Evolutionary conservation across 2,797 vertebrate species (phyloP), one percentile per base, ranked within the genome.

Genomic region (Hippopotamyrus pictus): DNA sequence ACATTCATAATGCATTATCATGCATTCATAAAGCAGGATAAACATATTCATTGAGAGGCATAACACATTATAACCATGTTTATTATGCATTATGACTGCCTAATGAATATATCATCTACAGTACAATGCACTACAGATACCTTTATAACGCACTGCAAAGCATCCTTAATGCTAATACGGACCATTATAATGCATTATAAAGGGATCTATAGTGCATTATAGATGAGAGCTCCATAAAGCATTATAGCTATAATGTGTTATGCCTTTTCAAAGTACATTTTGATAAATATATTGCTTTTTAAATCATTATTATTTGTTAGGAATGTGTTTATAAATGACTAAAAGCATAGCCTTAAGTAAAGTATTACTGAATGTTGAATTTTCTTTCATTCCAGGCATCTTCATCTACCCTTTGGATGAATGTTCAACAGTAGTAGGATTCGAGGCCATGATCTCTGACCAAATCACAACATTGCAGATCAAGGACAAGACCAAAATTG

Each of bases 381-480:
- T 17, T 6, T 86, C 25, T 62, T 88, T 14, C 37, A 88, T 37
- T 17, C 48, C 91, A 99, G 99, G 97, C 46, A 95, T 99, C 93
- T 99, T 99, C 22, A 96, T 99, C 90, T 99, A 97, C 91, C 98
- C 98, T 0, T 93, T 99, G 95, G 98, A 98, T 1, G 98, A 99
- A 91, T 91, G 95, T 88, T 97, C 96, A 5, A 95, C 97, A 0
- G 97, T 99, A 0, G 96, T 99, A 0, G 98, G 99, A 19, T 99
- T 99, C 0, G 98, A 99, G 92, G 98, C 97, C 0, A 96, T 98
- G 90, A 95, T 98, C 89, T 96, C 96, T 8, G 96, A 90, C 86
- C 96, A 96, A 1, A 96, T 97, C 0, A 94, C 99, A 91, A 98
- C 97, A 0, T 95, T 99, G 92, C 98, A 99, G 94, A 97, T 99